A percentile compares a stretch with the other conserved stretches of the same genome.
Evolutionary conservation across 2,888 invertebrate genomes (phyloP).

Genomic region (Leptopilina syphax): DNA sequence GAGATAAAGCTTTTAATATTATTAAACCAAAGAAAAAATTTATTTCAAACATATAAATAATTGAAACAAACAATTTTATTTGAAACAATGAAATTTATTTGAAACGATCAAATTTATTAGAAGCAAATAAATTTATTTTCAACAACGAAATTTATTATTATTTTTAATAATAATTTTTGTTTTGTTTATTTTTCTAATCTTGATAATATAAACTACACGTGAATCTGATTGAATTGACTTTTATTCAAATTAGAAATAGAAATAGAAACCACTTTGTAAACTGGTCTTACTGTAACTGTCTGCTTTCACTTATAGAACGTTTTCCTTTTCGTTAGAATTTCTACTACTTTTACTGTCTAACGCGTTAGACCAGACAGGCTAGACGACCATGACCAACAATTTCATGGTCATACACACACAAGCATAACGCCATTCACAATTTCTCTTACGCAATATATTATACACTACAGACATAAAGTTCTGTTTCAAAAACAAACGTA

Average conservation of each 20-base stretch:
- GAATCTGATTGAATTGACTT: background rate
- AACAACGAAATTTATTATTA: too few species aligned
- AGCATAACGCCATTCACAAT: background rate
- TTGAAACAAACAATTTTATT: too few species aligned
- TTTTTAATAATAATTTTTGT: too few species aligned
- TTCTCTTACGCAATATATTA: background rate
- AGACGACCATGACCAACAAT: conserved; percentile 26
- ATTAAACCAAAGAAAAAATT: background rate
- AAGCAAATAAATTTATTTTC: too few species aligned
- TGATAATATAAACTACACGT: too few species aligned
- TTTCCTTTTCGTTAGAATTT: conserved; percentile 32
- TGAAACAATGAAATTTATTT: too few species aligned
- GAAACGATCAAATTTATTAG: too few species aligned
- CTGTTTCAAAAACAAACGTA: too few species aligned
- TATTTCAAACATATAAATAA: too few species aligned
- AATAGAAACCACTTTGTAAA: background rate
- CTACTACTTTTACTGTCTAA: conserved; percentile 35
- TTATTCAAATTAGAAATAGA: conserved; percentile 19
- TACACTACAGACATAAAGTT: background rate
- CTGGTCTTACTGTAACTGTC: conserved; percentile 5
- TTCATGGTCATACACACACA: background rate
- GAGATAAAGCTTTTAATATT: background rate
- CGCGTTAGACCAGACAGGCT: conserved; percentile 11
- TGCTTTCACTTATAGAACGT: conserved; percentile 20
- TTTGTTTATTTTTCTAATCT: background rate